A percentile compares a stretch with the other conserved stretches of the same genome.
Conservation (phyloP, 2,797 vertebrate genomes). For the Ceyx erithaca region DNA sequence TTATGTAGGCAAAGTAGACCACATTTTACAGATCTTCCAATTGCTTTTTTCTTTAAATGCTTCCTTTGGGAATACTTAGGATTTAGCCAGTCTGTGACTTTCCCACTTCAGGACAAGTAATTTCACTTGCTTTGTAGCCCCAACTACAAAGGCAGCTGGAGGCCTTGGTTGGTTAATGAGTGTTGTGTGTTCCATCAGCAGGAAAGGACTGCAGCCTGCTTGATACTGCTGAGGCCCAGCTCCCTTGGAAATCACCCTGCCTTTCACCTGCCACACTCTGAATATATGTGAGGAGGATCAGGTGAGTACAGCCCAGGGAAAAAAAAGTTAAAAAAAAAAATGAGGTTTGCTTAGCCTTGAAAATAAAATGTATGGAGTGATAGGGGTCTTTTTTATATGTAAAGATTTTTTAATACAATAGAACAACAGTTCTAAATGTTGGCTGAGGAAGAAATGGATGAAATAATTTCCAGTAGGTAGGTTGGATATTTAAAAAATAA, state of each 20-base stretch:
- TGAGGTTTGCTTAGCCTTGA: neutral
- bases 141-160: neutral
- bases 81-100: neutral
- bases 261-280: neutral
- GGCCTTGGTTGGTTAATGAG: neutral
- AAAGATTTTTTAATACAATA: neutral
- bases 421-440: neutral
- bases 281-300: neutral
- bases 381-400: neutral
- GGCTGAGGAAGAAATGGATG: neutral
- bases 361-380: neutral
- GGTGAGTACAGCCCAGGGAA: neutral
- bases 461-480: neutral
- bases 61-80: neutral
- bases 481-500: neutral
- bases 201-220: neutral
- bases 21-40: neutral
- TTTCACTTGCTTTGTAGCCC: neutral
- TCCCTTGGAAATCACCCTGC: neutral
- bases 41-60: neutral
- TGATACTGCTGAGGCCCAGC: neutral
- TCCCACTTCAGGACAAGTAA: neutral
- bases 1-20: neutral
- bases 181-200: neutral
- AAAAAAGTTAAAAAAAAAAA: neutral